phyloP scores from a whole-genome alignment of 2,888 invertebrate species.

The Sinelater perroti region DNA sequence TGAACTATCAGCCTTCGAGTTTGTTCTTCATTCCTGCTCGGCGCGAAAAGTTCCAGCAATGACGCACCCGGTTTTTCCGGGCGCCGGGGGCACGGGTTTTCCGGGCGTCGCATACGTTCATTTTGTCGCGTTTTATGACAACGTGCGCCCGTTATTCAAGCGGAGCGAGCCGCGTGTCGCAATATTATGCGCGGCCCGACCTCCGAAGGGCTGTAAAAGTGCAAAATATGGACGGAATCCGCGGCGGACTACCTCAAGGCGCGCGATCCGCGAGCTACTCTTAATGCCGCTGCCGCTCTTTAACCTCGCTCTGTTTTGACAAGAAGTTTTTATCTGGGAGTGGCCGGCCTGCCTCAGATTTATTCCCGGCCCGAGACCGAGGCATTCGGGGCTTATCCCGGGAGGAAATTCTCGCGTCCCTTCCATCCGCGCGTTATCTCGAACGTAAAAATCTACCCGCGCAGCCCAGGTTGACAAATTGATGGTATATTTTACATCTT shows the following conservation, averaged over 20 bases:
- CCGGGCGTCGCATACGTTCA: slow-evolving; percentile 32
- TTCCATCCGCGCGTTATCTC: slow-evolving; percentile 26
- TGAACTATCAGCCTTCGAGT: slow-evolving; percentile 13
- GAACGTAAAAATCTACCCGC: slow-evolving; percentile 22
- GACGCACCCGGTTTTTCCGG: slow-evolving; percentile 16
- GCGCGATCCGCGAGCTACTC: slow-evolving; percentile 5
- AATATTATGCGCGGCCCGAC: slow-evolving; percentile 48
- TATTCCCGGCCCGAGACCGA: neutral
- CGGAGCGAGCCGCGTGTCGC: slow-evolving; percentile 40
- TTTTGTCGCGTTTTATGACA: slow-evolving; percentile 41
- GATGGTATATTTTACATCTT: slow-evolving; percentile 38
- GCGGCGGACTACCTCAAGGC: slow-evolving; percentile 20
- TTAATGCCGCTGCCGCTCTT: slow-evolving; percentile 1
- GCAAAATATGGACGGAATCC: slow-evolving; percentile 39
- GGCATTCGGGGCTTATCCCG: slow-evolving; percentile 4
- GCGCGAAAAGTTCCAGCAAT: neutral
- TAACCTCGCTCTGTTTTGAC: neutral
- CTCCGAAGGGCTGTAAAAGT: slow-evolving; percentile 50
- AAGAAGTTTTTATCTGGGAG: neutral
- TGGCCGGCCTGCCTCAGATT: neutral
- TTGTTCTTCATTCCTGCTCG: slow-evolving; percentile 1
- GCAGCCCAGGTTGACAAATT: slow-evolving; percentile 32
- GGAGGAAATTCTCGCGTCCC: slow-evolving; percentile 25
- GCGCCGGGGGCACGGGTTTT: slow-evolving; percentile 22
- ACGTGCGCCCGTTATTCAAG: slow-evolving; percentile 41